Evolutionary conservation across 2,888 invertebrate species (phyloP).

Genomic region (Trachelus stipa): DNA sequence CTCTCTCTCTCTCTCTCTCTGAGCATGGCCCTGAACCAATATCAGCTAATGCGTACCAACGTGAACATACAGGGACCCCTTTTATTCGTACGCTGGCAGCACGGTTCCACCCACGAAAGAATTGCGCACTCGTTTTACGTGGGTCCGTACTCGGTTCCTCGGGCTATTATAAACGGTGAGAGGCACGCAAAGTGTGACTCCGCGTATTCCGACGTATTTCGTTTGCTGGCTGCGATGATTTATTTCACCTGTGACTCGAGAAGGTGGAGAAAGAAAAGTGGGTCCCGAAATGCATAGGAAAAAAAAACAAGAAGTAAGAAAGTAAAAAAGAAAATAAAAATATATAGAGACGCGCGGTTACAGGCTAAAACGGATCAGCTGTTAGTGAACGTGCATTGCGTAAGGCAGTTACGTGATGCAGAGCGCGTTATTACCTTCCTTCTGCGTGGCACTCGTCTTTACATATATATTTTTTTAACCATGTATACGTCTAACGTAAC

Average conservation of each 20-base stretch:
- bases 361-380: slow-evolving; percentile 34
- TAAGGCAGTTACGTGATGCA: slow-evolving; percentile 41
- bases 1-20: neutral
- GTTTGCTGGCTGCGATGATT: neutral
- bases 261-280: neutral
- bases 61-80: neutral
- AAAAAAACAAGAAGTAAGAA: too few relatives aligned
- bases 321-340: too few relatives aligned
- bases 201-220: neutral
- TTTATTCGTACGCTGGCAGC: neutral
- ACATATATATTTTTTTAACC: neutral
- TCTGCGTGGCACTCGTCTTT: slow-evolving; percentile 30
- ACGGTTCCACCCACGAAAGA: neutral
- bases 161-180: neutral
- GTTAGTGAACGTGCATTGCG: slow-evolving; percentile 39
- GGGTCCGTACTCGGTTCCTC: neutral
- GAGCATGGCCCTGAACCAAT: neutral
- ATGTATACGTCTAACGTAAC: slow-evolving; percentile 5
- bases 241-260: neutral
- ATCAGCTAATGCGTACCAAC: neutral
- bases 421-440: slow-evolving; percentile 24
- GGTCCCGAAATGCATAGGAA: too few relatives aligned
- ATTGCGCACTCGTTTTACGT: neutral
- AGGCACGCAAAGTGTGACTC: neutral
- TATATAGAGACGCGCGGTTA: neutral